phyloP scores from a whole-genome alignment of 2,888 invertebrate species.

The Latrodectus elegans region DNA sequence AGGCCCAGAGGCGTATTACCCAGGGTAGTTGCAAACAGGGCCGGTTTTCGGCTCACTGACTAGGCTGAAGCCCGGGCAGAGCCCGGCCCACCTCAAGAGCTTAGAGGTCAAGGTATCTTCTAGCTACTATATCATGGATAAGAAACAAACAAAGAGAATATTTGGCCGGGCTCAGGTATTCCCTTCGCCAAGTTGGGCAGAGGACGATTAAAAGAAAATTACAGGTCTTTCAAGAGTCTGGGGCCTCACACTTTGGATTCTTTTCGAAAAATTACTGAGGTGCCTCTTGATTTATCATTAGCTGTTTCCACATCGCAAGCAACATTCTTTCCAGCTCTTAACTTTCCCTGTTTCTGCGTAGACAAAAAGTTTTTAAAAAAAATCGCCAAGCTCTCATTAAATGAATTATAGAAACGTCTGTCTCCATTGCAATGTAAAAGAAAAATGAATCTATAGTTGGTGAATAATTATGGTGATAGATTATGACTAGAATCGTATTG shows the following conservation, averaged over 20 bases:
- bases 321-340: no score
- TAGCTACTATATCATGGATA: conserved; percentile 58
- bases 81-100: conserved; percentile 59
- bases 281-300: background rate
- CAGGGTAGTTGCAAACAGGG: conserved; percentile 51
- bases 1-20: conserved; percentile 50
- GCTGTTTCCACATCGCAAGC: no score
- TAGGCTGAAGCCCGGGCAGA: conserved; percentile 50
- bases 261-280: background rate
- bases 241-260: background rate
- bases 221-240: conserved; percentile 30
- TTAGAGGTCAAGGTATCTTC: conserved; percentile 55
- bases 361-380: no score
- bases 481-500: no score
- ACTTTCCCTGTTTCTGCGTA: no score
- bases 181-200: background rate
- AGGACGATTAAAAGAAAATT: conserved; percentile 42
- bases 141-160: conserved; percentile 16
- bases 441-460: no score
- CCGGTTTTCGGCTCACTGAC: conserved; percentile 44
- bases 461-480: no score
- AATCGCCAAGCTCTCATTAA: no score
- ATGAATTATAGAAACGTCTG: no score
- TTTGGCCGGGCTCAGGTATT: conserved; percentile 38
- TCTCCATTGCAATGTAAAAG: no score